Evolutionary conservation across 2,888 invertebrate species (phyloP).

Genomic region (Cistogaster globosa): DNA sequence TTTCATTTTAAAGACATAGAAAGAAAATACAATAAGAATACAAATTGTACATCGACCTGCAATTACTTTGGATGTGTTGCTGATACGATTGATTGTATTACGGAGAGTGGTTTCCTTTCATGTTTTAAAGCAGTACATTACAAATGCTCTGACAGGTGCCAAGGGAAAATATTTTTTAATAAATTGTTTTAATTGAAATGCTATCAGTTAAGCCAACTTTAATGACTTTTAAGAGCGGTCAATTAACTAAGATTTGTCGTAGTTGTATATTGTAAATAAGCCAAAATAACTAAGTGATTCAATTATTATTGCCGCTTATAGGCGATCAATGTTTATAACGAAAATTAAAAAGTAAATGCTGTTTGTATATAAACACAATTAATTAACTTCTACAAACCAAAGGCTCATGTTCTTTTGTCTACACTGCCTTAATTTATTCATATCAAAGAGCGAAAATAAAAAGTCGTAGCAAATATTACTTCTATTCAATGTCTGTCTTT

Average conservation of each 20-base stretch:
- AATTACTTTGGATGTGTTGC: conserved; percentile 39
- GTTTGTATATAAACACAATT: conserved; percentile 3
- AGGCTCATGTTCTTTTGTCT: not conserved
- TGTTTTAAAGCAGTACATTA: not conserved
- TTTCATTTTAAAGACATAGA: conserved; percentile 35
- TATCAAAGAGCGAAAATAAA: conserved; percentile 22
- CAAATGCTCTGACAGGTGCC: not conserved
- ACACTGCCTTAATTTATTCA: conserved; percentile 35
- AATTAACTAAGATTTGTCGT: conserved; percentile 17
- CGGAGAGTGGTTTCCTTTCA: not conserved
- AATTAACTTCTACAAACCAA: conserved; percentile 16
- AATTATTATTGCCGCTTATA: conserved; percentile 22
- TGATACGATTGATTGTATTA: not conserved
- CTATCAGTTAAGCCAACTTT: conserved; percentile 2
- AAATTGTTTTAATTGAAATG: not conserved
- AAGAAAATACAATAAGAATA: conserved; percentile 22
- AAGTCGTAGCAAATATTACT: not conserved
- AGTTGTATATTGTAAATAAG: not conserved
- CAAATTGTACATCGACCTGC: conserved; percentile 39
- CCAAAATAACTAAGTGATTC: not conserved
- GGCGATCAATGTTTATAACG: conserved; percentile 26
- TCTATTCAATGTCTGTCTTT: conserved; percentile 44
- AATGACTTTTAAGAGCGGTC: conserved; percentile 24
- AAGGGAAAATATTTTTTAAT: not conserved
- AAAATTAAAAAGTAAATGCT: not conserved